Evolutionary conservation across 2,113 vertebrate genomes (phyloP), one percentile per base, ranked within the genome.

Genomic region (Corythoichthys intestinalis): DNA sequence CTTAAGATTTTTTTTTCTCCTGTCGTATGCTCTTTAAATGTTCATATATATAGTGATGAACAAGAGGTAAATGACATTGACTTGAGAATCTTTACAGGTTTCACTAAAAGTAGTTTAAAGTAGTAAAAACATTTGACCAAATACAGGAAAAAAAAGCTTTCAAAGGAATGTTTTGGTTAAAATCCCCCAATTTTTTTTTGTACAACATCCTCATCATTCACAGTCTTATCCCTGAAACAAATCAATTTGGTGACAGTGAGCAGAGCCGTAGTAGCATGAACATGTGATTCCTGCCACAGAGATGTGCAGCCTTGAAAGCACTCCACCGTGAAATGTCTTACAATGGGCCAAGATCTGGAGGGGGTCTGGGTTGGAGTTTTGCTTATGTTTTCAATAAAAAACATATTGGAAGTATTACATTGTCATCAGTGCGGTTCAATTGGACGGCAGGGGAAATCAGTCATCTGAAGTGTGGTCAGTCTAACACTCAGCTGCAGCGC

Each of bases 281-380:
- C 73, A 76, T 81, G 78, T 84, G 85, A 82, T 70, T 83, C 69
- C 77, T 71, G 65, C 65, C 37, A 57, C 75, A 68, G 68, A 80
- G 71, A 73, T 7, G 65, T 59, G 65, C 76, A 82, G 74, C 77
- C 73, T 73, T 77, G 77, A 77, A 85, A 85, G 83, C 74, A 75
- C 67, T 67, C 65, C 71, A 79, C 79, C 20, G 74, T 86, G 81
- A 90, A 87, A 87, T 80, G 71, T 85, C 83, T 82, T 81, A 82
- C 74, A 82, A 84, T 72, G 69, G 70, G 70, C 71, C 64, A 76
- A 77, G 73, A 86, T 81, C 76, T 66, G 47, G 56, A 70, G 67
- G 65, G 62, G 50, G 65, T 34, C 60, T 13, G 41, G 4, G 61
- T 20, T 28, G 44, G 44, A 11, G 61, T 4, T 0, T 61, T 28